Evolutionary conservation across 2,113 vertebrate species (phyloP).

Genomic region (Serilophus lunatus): DNA sequence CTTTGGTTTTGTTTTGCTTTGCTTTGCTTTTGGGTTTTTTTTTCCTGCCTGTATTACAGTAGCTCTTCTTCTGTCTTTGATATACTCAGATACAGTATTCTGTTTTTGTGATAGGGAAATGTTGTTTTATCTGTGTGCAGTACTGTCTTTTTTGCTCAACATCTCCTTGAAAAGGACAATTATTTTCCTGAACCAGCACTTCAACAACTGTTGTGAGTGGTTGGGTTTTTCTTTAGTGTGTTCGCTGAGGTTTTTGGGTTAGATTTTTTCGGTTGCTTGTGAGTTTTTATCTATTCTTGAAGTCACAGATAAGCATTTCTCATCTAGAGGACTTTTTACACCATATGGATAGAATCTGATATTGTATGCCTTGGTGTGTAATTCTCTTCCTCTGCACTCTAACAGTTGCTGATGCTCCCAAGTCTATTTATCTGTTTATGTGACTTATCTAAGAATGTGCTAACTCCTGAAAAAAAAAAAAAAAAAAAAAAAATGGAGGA

Average conservation of each 20-base stretch:
- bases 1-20: background rate
- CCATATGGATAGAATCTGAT: background rate
- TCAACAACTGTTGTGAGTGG: background rate
- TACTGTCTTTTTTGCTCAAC: background rate
- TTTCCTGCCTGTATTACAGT: background rate
- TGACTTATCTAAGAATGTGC: background rate
- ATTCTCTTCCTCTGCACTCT: background rate
- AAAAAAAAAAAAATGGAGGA: background rate
- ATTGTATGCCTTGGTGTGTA: background rate
- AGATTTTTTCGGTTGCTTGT: rapidly evolving
- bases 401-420: background rate
- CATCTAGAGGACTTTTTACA: background rate
- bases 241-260: background rate
- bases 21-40: background rate
- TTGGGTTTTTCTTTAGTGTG: background rate
- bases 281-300: background rate
- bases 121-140: background rate
- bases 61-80: background rate
- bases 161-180: background rate
- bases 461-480: background rate
- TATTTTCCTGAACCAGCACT: background rate
- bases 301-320: slow-evolving; percentile 1
- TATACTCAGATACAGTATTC: background rate
- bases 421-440: background rate
- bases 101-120: background rate